A percentile compares a stretch with the other conserved stretches of the same genome.
Evolutionary conservation across 2,797 vertebrate species (phyloP).

Genomic region (Cuculus canorus): DNA sequence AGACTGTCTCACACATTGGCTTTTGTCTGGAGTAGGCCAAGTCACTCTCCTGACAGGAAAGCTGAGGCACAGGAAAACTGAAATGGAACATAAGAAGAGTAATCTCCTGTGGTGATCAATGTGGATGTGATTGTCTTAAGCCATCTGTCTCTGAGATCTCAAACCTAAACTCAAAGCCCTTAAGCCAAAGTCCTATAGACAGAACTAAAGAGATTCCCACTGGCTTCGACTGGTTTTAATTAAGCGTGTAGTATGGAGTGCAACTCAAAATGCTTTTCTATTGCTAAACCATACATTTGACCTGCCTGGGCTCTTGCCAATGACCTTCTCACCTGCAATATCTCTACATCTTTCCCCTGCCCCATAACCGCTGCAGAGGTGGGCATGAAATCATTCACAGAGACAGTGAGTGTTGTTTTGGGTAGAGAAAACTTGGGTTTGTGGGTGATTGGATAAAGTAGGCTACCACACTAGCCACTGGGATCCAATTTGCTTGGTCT

Average conservation of each 20-base stretch:
- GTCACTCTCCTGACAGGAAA: neutral
- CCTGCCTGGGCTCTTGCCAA: neutral
- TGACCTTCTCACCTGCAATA: neutral
- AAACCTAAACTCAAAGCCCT: neutral
- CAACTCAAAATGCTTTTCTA: neutral
- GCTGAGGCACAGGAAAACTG: neutral
- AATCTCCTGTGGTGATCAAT: neutral
- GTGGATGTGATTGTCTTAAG: neutral
- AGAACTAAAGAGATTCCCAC: neutral
- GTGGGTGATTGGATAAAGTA: neutral
- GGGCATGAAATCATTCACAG: neutral
- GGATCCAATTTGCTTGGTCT: neutral
- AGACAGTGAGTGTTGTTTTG: neutral
- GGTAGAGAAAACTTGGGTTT: neutral
- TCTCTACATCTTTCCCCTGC: neutral
- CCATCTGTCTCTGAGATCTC: neutral
- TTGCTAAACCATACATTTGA: neutral
- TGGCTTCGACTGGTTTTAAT: neutral
- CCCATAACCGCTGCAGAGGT: neutral
- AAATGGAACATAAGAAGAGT: no score
- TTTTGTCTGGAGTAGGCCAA: neutral
- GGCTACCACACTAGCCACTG: neutral
- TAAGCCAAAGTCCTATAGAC: neutral
- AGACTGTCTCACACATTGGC: neutral
- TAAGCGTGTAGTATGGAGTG: neutral